A percentile compares a stretch with the other conserved stretches of the same genome.
phyloP scores from a whole-genome alignment of 2,888 invertebrate species.

The Brachypalpus laphriformis region DNA sequence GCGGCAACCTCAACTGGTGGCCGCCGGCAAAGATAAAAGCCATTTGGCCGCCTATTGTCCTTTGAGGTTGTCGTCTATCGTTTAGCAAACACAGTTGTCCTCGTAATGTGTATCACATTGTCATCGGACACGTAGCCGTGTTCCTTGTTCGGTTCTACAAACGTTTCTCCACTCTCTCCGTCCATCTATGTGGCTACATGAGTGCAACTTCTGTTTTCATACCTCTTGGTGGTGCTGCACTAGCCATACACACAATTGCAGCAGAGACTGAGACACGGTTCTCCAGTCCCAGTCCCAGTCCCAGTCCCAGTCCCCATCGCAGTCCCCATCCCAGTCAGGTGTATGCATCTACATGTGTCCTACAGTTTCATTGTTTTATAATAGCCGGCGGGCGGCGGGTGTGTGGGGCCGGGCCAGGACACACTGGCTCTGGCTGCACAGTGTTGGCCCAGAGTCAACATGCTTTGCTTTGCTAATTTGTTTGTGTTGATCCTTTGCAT shows the following conservation, averaged over 20 bases:
- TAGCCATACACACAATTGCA: constrained; percentile 5
- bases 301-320: not conserved
- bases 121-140: constrained; percentile 50
- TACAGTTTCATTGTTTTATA: constrained; percentile 11
- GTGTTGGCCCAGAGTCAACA: constrained; percentile 55
- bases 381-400: too few relatives aligned
- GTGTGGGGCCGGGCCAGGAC: not conserved
- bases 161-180: not conserved
- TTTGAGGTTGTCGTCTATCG: constrained; percentile 34
- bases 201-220: constrained; percentile 48
- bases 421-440: not conserved
- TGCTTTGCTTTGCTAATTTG: constrained; percentile 58
- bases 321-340: too few relatives aligned
- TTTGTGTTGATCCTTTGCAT: constrained; percentile 62
- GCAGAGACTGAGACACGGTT: not conserved
- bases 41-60: constrained; percentile 51
- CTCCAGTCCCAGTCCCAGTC: too few relatives aligned
- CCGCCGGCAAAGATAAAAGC: constrained; percentile 39
- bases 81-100: constrained; percentile 36
- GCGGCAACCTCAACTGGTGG: not conserved
- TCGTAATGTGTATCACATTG: constrained; percentile 55
- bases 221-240: constrained; percentile 5
- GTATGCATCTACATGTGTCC: too few relatives aligned
- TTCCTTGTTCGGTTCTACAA: too few relatives aligned
- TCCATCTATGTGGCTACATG: constrained; percentile 28